Evolutionary conservation across 2,797 vertebrate genomes (phyloP), one percentile per base, ranked within the genome.

Genomic region (Erethizon dorsatum): DNA sequence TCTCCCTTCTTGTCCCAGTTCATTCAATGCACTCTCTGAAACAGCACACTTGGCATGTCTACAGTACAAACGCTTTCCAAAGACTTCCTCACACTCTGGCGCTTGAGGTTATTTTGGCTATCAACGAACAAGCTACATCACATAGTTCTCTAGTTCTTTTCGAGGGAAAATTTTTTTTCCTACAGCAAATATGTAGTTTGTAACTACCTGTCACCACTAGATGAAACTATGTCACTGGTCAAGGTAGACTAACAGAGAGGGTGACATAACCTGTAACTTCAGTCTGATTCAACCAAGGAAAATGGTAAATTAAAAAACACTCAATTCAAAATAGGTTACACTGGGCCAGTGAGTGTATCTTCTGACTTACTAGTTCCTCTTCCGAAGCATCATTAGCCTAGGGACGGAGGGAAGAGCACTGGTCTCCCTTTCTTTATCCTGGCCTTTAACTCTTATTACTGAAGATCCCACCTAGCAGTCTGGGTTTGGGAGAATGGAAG

Each of bases 141-240:
- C 6, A 91, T 92, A 50, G n/a, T 59, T 91, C 83, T 45, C 83
- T 45, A 85, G 41, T 61, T 52, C 33, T 56, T 83, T 90, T 77
- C 20, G 33, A 31, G 24, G 22, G 22, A 47, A 59, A 83, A n/a
- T 18, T 5, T 14, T 18, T 89, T 89, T 88, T 91, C 41, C 50
- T n/a, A 28, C 1, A 41, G 37, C 37, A 65, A 77, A 67, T 37
- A 56, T 26, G 20, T 59, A 67, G 63, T 78, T 77, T 95, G 94
- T 73, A 88, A 52, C 95, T 96, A 75, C n/a, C 13, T n/a, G n/a
- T 88, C 47, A 96, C 94, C 89, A 96, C 89, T 91, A 97, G 95
- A 82, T 94, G 97, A 93, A 94, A 93, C 91, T 50, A 73, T 28
- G 37, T 28, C 69, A 71, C 6, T 78, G 50, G 67, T 57, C 71